Evolutionary conservation across 1,140 invertebrate species (phyloP).

Genomic region (Pseudomyrmex cubaensis): DNA sequence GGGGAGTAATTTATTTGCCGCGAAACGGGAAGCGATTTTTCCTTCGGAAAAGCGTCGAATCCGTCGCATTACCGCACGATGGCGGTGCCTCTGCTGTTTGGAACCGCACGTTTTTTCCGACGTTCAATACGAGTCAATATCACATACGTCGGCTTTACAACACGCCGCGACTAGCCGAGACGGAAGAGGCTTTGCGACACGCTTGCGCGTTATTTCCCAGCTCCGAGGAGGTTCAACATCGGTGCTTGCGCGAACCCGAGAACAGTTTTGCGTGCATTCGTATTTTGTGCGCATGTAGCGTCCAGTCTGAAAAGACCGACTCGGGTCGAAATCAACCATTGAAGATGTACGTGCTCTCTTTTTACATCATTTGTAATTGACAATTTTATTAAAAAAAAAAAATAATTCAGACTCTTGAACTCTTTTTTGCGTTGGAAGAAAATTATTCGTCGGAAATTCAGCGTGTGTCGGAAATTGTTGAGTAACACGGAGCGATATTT

Average conservation of each 20-base stretch:
- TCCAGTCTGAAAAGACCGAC: not conserved
- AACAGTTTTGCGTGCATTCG: not conserved
- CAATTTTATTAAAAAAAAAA: not conserved
- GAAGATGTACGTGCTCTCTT: not conserved
- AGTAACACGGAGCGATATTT: too few species aligned
- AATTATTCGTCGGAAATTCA: too few species aligned
- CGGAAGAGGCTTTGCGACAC: not conserved
- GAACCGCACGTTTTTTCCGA: not conserved
- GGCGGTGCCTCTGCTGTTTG: not conserved
- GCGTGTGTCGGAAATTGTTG: too few species aligned
- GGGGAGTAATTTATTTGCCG: too few species aligned
- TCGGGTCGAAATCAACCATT: not conserved
- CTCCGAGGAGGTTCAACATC: slow-evolving; percentile 6
- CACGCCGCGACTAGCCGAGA: not conserved
- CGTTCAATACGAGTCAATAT: not conserved
- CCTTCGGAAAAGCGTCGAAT: not conserved
- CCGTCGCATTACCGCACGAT: not conserved
- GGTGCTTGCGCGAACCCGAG: not conserved
- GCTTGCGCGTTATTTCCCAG: slow-evolving; percentile 30
- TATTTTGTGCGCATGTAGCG: not conserved
- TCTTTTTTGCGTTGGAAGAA: too few species aligned
- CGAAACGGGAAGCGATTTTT: not conserved
- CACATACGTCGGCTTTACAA: not conserved
- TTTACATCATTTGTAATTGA: too few species aligned
- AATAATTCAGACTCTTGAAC: too few species aligned